Evolutionary conservation across 1,140 invertebrate species (phyloP).

Genomic region (Lordiphosa stackelbergi): DNA sequence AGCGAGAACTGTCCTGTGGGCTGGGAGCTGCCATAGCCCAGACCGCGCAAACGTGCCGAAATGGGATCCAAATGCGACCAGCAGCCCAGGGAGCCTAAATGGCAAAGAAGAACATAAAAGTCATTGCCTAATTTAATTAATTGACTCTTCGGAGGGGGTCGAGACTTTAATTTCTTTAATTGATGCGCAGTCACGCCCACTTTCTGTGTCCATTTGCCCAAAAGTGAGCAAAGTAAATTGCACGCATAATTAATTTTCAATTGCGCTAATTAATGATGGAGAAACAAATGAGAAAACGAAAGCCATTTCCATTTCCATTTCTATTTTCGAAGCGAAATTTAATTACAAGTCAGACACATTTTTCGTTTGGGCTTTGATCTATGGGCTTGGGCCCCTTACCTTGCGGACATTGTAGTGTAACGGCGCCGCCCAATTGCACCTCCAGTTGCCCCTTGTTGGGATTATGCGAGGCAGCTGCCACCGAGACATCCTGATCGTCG

Average conservation of each 20-base stretch:
- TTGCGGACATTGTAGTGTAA: conserved; percentile 89
- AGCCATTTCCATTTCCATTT: conserved; percentile 15
- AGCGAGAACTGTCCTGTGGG: conserved; percentile 81
- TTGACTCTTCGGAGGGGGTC: conserved; percentile 37
- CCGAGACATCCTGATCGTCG: conserved; percentile 77
- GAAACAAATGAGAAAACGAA: conserved; percentile 7
- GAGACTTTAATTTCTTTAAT: conserved; percentile 74
- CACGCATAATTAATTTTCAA: conserved; percentile 75
- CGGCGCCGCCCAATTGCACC: conserved; percentile 89
- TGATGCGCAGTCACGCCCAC: conserved; percentile 38
- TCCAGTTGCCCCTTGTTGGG: conserved; percentile 83
- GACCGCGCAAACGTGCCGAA: conserved; percentile 80
- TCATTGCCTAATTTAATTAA: conserved; percentile 67
- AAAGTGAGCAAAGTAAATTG: conserved; percentile 70
- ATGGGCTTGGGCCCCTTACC: conserved; percentile 75
- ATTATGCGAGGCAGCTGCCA: conserved; percentile 75
- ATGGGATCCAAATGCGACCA: conserved; percentile 80
- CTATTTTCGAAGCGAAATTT: conserved; percentile 46
- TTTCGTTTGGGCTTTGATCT: conserved; percentile 19
- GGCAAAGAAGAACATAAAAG: conserved; percentile 37
- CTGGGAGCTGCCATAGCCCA: conserved; percentile 81
- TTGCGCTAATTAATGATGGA: conserved; percentile 69
- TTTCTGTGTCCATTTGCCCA: conserved; percentile 16
- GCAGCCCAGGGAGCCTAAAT: conserved; percentile 78
- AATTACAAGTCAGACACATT: conserved; percentile 47